Base-by-base conservation (phyloP, 2,113 vertebrate genomes). In the Pedionomus torquatus region DNA sequence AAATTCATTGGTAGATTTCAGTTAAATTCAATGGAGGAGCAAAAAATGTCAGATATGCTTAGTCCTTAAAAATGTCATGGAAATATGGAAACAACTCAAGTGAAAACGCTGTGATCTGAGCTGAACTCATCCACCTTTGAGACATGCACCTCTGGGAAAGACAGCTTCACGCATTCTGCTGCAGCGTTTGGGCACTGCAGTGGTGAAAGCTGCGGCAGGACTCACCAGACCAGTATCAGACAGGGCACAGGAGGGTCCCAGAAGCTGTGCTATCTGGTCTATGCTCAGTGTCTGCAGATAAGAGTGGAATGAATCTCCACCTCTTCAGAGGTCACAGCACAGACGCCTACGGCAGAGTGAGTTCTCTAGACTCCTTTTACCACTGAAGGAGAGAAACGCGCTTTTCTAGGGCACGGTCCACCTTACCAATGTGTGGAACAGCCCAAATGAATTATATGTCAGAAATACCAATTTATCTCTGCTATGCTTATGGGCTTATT, bases 141-240 rank as follows among this genome's bases (percentile, higher is more conserved):
- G 72, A 60, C 41, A 57, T 13, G 30, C 11, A 37, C 48, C 41
- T 37, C 25, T 39, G 19, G 26, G 41, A 74, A 87, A 70, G 46
- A 75, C n/a, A 87, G 21, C 10, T 89, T 69, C 46, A 49, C 2
- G 12, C 5, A 1, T 58, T 78, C 46, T 74, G 55, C 55, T 39
- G n/a, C 0, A 0, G 33, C 2, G 3, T 1, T 31, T 1, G 2
- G 65, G 44, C 41, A 70, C 31, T 8, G 10, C 13, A 49, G 46
- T 2, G 28, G 48, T 2, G 10, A 24, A 10, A 60, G 23, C 78
- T 30, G 52, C 0, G 3, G n/a, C 51, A 49, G 65, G 46, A 63
- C 37, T 75, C 87, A 58, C 44, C 60, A 46, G 64, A 33, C 2
- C 37, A 3, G 17, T 0, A 2, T 35, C 49, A 87, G 46, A 71